phyloP scores from a whole-genome alignment of 2,113 vertebrate species.

The Benitochromis conjunctus region DNA sequence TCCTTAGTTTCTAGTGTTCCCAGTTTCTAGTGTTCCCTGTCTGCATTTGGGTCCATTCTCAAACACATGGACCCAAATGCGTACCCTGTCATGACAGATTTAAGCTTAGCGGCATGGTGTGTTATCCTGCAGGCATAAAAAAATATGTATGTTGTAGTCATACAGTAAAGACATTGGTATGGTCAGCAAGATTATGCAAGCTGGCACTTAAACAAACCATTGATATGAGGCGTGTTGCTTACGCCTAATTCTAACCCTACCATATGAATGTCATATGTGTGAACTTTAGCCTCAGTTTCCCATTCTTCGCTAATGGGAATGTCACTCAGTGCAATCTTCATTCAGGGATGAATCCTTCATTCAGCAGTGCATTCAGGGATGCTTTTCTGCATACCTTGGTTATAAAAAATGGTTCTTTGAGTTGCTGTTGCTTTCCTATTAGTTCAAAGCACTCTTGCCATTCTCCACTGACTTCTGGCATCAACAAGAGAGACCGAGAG shows the following conservation, averaged over 20 bases:
- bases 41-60: too few species aligned
- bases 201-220: not conserved
- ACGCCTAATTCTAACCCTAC: not conserved
- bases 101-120: not conserved
- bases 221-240: not conserved
- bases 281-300: not conserved
- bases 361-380: not conserved
- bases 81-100: too few species aligned
- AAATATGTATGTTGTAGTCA: not conserved
- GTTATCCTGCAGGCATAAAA: not conserved
- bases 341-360: not conserved
- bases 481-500: not conserved
- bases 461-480: not conserved
- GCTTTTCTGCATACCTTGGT: not conserved
- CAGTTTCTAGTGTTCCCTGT: too few species aligned
- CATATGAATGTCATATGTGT: not conserved
- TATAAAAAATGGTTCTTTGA: not conserved
- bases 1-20: too few species aligned
- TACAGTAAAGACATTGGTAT: not conserved
- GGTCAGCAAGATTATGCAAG: not conserved
- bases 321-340: not conserved
- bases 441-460: not conserved
- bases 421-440: not conserved
- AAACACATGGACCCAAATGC: too few species aligned
- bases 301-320: not conserved